Evolutionary conservation across 2,797 vertebrate species (phyloP), one percentile per base, ranked within the genome.

Genomic region (Parauchenoglanis ngamensis): DNA sequence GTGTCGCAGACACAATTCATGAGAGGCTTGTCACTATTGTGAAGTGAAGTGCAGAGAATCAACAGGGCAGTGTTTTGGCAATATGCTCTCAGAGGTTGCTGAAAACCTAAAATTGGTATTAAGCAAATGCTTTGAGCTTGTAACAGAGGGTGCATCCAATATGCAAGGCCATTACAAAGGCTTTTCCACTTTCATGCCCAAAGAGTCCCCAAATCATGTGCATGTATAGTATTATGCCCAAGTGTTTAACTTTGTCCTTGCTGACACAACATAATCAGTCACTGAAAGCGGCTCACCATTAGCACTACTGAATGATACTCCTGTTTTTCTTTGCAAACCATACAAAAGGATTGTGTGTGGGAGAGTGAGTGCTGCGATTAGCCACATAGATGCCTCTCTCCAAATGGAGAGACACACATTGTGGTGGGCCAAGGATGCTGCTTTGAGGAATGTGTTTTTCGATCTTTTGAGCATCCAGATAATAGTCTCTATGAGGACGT

Each of bases 401-500:
- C 25, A 67, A 86, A 84, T 40, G 67, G 77, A 49, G 59, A 85
- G 15, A 89, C 86, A 61, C 23, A 57, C 49, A 49, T 7, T 10
- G 25, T 89, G 86, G 79, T 86, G 84, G 86, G 19, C 86, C 65
- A 89, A 89, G 13, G 11, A 89, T 70, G 46, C 46, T 59, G 23
- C 44, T 52, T 25, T 79, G 11, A 87, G 21, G 3, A 89, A 83
- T n/a, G 19, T 88, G 17, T 86, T 85, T 86, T 85, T 88, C 52
- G 83, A 49, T 72, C 19, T 35, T 83, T 87, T 86, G 59, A 25
- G 25, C 76, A 78, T 8, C 73, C 87, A 67, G 25, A 87, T 1
- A 40, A 76, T 23, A 31, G 56, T 28, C 4, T 87, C 15, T 77
- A 25, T n/a, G 4, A 21, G 11, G 59, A 87, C 65, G 19, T 68